Conservation (phyloP, 1,140 invertebrate species). For the Dreissena rostriformis region DNA sequence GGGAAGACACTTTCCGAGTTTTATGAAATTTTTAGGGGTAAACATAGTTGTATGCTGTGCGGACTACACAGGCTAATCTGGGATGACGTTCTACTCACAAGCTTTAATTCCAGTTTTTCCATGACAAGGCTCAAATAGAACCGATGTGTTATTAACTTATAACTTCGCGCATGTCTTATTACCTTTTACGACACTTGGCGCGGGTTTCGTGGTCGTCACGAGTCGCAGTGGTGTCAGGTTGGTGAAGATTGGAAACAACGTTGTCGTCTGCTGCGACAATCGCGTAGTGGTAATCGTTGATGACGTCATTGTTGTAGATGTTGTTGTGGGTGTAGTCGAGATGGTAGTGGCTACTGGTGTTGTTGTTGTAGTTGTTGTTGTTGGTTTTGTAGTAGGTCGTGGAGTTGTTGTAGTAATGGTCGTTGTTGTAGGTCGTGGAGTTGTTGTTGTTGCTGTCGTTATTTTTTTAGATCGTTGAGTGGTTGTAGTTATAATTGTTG, state of each 20-base stretch:
- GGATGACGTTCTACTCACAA: background rate
- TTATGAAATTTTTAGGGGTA: background rate
- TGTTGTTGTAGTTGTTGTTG: conserved; percentile 15
- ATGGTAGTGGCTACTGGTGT: conserved; percentile 2
- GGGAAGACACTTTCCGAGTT: background rate
- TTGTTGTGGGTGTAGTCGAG: conserved; percentile 3
- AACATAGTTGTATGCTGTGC: background rate
- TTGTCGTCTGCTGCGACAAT: background rate
- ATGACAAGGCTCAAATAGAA: too few relatives aligned
- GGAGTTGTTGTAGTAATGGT: conserved; percentile 1
- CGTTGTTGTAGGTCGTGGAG: background rate
- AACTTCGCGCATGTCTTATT: background rate
- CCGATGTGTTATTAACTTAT: background rate
- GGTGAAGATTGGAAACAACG: background rate
- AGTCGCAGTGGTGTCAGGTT: background rate
- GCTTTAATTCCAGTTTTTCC: background rate
- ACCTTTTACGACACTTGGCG: background rate
- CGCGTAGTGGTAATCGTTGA: background rate
- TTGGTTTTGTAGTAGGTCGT: background rate
- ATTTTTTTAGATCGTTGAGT: too few relatives aligned
- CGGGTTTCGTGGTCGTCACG: background rate
- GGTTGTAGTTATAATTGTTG: too few relatives aligned
- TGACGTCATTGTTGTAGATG: background rate
- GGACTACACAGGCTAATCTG: background rate
- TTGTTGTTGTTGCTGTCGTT: background rate